Evolutionary conservation across 1,140 invertebrate species (phyloP).

Genomic region (Dendrolimus kikuchii): DNA sequence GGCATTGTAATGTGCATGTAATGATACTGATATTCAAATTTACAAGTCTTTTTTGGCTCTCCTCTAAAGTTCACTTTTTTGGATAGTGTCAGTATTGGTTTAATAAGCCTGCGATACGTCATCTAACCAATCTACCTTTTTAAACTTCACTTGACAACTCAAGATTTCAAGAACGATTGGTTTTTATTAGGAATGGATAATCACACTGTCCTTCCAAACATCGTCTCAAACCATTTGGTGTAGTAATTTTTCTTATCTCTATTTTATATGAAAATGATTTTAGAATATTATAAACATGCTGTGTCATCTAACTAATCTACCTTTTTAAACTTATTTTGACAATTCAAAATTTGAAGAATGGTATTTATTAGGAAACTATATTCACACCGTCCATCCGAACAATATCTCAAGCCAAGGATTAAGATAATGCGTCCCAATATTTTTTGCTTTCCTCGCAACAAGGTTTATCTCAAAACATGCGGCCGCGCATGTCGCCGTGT

Average conservation of each 20-base stretch:
- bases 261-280: too few species aligned
- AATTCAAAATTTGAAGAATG: neutral
- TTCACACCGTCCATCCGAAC: neutral
- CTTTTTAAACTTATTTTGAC: neutral
- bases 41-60: too few species aligned
- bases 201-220: neutral
- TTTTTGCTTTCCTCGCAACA: conserved; percentile 22
- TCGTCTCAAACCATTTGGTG: conserved; percentile 11
- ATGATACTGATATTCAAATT: too few species aligned
- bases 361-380: neutral
- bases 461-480: conserved; percentile 30
- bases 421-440: conserved; percentile 26
- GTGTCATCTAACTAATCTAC: too few species aligned
- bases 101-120: too few species aligned
- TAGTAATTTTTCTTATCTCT: too few species aligned
- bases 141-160: neutral
- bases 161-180: neutral
- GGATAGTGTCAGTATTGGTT: too few species aligned
- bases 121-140: too few species aligned
- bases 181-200: neutral
- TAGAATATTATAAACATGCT: too few species aligned
- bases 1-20: too few species aligned
- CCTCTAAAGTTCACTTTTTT: too few species aligned
- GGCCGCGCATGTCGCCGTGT: conserved; percentile 33
- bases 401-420: conserved; percentile 27